Conservation (phyloP, 2,888 invertebrate species). For the Heliconius ismenius region DNA sequence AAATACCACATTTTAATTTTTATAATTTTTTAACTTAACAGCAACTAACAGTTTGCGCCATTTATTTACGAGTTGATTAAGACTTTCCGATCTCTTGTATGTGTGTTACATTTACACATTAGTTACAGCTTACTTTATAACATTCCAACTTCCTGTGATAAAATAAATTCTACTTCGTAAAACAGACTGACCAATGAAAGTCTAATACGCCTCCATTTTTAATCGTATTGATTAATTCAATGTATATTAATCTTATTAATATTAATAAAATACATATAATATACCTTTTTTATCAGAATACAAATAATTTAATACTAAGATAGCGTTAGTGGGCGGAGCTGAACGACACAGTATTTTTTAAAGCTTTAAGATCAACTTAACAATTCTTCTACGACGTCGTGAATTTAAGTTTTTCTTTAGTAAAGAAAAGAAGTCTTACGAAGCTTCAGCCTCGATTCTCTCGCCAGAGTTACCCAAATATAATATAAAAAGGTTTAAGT, state of each 20-base stretch:
- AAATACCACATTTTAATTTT: neutral
- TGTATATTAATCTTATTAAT: slow-evolving; percentile 20
- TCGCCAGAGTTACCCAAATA: too few relatives aligned
- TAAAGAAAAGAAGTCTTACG: neutral
- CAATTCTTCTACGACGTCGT: neutral
- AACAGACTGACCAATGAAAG: slow-evolving; percentile 56
- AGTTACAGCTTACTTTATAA: slow-evolving; percentile 70
- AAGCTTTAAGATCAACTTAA: neutral
- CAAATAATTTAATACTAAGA: neutral
- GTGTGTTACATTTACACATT: slow-evolving; percentile 51
- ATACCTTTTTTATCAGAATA: neutral
- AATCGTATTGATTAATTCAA: slow-evolving; percentile 42
- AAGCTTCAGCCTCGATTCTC: too few relatives aligned
- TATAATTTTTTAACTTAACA: neutral
- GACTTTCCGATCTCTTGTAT: neutral
- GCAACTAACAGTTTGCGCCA: neutral
- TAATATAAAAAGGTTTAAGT: too few relatives aligned
- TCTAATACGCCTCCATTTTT: slow-evolving; percentile 49
- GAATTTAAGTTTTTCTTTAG: too few relatives aligned
- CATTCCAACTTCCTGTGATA: slow-evolving; percentile 70
- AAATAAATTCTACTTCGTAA: slow-evolving; percentile 56
- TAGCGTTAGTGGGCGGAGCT: neutral
- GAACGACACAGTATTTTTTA: neutral
- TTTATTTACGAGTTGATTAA: neutral
- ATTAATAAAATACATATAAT: neutral